Conservation (phyloP, 2,888 invertebrate genomes). For the Phlogophora meticulosa region DNA sequence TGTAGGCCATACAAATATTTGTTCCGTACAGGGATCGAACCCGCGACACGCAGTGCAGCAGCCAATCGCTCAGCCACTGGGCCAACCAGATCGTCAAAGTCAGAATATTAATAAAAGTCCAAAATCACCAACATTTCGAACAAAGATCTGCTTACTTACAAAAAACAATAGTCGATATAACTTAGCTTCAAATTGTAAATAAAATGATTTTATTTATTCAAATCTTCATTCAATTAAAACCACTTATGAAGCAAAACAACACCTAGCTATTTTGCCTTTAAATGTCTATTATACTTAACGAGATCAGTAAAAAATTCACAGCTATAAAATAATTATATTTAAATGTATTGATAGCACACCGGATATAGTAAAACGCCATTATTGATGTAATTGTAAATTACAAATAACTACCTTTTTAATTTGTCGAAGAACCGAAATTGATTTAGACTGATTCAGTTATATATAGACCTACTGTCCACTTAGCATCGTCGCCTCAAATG, state of each 20-base stretch:
- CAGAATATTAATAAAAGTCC: no score
- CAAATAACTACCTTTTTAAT: constrained; percentile 6
- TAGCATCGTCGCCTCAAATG: neutral
- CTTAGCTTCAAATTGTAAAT: neutral
- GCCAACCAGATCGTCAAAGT: no score
- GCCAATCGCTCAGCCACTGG: no score
- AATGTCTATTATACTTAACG: constrained; percentile 5
- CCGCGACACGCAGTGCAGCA: no score
- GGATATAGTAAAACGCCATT: neutral
- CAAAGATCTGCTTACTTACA: no score
- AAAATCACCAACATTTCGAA: no score
- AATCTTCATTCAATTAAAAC: constrained; percentile 24
- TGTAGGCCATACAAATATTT: no score
- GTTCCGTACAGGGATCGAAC: no score
- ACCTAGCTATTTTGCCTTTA: constrained; percentile 11
- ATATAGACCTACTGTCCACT: neutral
- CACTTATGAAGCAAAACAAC: constrained; percentile 10
- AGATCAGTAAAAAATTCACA: constrained; percentile 7
- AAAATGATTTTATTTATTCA: constrained; percentile 21
- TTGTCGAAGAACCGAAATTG: constrained; percentile 7
- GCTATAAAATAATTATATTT: neutral
- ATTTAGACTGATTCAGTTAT: constrained; percentile 3
- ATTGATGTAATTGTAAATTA: constrained; percentile 20
- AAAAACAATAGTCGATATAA: no score
- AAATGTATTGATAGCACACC: neutral